Conservation (phyloP, 2,797 vertebrate genomes). For the Phrynocephalus forsythii region DNA sequence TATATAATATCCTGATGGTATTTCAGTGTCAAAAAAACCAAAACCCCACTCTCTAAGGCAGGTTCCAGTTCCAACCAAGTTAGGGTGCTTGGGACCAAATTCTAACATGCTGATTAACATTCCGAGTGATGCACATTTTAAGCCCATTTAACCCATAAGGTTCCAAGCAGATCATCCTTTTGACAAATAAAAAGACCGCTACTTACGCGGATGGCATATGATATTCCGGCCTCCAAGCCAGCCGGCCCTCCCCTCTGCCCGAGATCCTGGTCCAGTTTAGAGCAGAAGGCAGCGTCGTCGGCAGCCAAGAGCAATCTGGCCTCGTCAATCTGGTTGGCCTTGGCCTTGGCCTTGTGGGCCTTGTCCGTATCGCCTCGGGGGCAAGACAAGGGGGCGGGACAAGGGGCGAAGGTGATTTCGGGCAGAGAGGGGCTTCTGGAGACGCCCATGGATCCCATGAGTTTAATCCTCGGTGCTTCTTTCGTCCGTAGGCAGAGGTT, state of each 20-base stretch:
- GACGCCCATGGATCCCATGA: conserved; percentile 71
- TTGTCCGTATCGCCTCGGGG: conserved; percentile 60
- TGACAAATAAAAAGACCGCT: neutral
- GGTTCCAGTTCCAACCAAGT: no score
- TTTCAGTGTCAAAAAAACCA: no score
- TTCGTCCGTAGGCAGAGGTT: conserved; percentile 80
- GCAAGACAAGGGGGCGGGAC: conserved; percentile 65
- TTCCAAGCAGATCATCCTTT: no score
- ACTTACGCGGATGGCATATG: conserved; percentile 81
- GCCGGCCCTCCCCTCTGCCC: conserved; percentile 43
- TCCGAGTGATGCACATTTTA: no score
- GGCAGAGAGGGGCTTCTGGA: conserved; percentile 73
- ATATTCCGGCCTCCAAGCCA: conserved; percentile 70
- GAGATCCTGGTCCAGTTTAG: conserved; percentile 67
- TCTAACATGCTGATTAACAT: neutral
- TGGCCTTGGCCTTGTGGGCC: neutral
- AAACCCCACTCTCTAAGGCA: no score
- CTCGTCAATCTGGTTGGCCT: neutral
- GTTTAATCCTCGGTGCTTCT: conserved; percentile 79
- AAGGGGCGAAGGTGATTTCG: conserved; percentile 65
- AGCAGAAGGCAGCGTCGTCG: conserved; percentile 59
- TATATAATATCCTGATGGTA: no score
- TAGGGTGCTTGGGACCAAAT: neutral
- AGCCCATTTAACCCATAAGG: no score
- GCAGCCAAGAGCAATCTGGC: conserved; percentile 9